Evolutionary conservation across 2,113 vertebrate species (phyloP), one percentile per base, ranked within the genome.

Genomic region (Bagarius yarrelli): DNA sequence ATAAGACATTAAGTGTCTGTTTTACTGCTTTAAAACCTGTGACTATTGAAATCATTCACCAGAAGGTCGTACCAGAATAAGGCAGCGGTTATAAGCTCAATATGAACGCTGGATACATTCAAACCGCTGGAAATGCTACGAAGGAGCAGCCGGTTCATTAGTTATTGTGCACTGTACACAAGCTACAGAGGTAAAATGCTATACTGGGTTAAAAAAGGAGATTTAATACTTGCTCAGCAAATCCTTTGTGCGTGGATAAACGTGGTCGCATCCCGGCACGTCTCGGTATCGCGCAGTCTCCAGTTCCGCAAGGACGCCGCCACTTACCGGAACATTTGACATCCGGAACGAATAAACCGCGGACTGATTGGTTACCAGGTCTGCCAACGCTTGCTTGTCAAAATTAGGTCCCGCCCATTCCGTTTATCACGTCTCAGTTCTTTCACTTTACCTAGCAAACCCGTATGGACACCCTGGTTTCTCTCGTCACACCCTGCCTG

Each of bases 241-340:
- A 77, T 83, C 78, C 82, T 72, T 83, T 80, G 34, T 77, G 50
- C 53, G 55, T 55, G 15, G 79, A 25, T 36, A 56, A 73, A 50
- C 76, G 79, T 73, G 71, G 44, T 79, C 72, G 76, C 82, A 75
- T 84, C 82, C 72, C 60, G 53, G 79, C 70, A 76, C 74, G 8
- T 73, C 67, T 63, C 59, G 50, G 44, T 16, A 50, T 5, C 75
- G 47, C 73, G 73, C 73, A 76, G 47, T 5, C 47, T 77, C 40
- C 75, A 0, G 75, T 63, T 63, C 76, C 57, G 59, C 76, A 77
- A 64, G 44, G 57, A 52, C 76, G 76, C 36, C 70, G 27, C 76
- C 76, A 23, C 59, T 77, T 77, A 64, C 76, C 76, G 76, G 76
- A 77, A 77, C 76, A 63, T 32, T 52, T 77, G 4, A 64, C 27